A percentile compares a stretch with the other conserved stretches of the same genome.
phyloP scores from a whole-genome alignment of 1,140 invertebrate genomes.

The Drosophila pruinosa region DNA sequence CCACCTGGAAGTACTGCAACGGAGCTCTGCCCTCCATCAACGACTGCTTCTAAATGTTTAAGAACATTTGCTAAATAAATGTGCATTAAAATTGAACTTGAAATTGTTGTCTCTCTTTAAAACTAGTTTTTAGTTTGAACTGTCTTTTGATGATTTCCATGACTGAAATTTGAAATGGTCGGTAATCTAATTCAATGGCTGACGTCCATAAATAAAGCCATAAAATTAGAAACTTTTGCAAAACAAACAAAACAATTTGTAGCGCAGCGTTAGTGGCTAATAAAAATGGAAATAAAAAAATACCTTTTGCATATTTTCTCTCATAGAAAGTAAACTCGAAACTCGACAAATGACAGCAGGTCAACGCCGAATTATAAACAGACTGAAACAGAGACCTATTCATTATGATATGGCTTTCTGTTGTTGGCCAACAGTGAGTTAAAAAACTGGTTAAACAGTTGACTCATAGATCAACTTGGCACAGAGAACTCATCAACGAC shows the following conservation, averaged over 20 bases:
- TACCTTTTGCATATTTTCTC: conserved; percentile 41
- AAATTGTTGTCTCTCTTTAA: neutral
- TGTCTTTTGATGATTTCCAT: neutral
- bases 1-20: conserved; percentile 44
- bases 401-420: conserved; percentile 12
- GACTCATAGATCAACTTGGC: neutral
- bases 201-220: conserved; percentile 21
- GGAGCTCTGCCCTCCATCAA: conserved; percentile 48
- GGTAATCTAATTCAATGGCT: conserved; percentile 34
- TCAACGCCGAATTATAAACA: conserved; percentile 28
- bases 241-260: conserved; percentile 41
- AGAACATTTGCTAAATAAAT: neutral
- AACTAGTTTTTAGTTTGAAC: neutral
- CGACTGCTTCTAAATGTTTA: conserved; percentile 42
- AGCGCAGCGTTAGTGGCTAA: conserved; percentile 6
- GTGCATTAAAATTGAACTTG: neutral
- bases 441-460: neutral
- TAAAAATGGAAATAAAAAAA: conserved; percentile 3
- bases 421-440: too few relatives aligned
- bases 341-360: conserved; percentile 15
- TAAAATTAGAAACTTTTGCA: conserved; percentile 49
- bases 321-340: conserved; percentile 41
- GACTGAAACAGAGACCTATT: neutral
- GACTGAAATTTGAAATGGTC: conserved; percentile 4
- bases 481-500: conserved; percentile 1